Conservation (phyloP, 1,140 invertebrate genomes). For the Drosophila tropicalis region DNA sequence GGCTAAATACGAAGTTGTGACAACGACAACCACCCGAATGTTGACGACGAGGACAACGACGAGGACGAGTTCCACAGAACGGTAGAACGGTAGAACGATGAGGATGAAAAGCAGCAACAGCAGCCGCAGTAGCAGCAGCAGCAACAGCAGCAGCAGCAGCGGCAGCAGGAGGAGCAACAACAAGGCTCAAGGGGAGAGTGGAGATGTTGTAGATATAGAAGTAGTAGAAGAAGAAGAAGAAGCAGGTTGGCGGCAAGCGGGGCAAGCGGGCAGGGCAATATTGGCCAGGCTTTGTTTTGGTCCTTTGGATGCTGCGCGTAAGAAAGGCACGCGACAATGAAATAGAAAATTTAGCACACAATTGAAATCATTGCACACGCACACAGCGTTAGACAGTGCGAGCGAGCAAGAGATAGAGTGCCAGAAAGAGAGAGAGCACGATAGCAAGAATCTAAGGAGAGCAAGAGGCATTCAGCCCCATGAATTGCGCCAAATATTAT, state of each 20-base stretch:
- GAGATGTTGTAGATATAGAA: too few species aligned
- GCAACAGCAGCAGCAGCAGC: background rate
- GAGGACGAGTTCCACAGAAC: background rate
- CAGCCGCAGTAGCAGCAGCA: background rate
- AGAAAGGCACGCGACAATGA: slow-evolving; percentile 57
- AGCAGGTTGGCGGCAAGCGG: too few species aligned
- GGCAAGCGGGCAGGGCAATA: too few species aligned
- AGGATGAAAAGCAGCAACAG: background rate
- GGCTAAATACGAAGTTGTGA: slow-evolving; percentile 11
- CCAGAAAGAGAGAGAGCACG: background rate
- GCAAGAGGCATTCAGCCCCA: too few species aligned
- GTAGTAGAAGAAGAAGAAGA: background rate
- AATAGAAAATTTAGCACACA: slow-evolving; percentile 77
- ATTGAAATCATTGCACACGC: slow-evolving; percentile 66
- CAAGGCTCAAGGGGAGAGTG: background rate
- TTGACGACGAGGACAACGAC: background rate
- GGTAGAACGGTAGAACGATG: background rate
- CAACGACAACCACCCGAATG: slow-evolving; percentile 3
- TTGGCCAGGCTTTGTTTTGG: slow-evolving; percentile 3
- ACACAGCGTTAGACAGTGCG: slow-evolving; percentile 21
- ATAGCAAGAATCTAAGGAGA: too few species aligned
- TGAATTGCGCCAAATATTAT: slow-evolving; percentile 49
- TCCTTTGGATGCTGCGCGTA: slow-evolving; percentile 26
- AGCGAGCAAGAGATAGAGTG: background rate
- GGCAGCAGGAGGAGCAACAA: background rate